Conservation (phyloP, 2,888 invertebrate species). For the Alviniconcha strummeri region DNA sequence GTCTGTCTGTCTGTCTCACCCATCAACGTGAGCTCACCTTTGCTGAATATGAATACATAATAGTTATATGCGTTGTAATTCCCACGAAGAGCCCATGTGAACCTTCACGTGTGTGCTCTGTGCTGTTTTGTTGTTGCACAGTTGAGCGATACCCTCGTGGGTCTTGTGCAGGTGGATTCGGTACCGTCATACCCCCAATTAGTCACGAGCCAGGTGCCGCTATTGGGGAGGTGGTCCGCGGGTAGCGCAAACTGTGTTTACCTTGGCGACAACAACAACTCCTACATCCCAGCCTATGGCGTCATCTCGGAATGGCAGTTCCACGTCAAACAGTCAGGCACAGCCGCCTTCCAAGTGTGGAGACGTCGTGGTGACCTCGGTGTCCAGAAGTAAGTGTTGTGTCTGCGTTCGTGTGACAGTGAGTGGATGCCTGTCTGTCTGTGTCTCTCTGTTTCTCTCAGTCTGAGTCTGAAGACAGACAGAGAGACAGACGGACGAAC, state of each 20-base stretch:
- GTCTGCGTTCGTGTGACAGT: background rate
- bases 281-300: background rate
- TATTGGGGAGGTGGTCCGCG: background rate
- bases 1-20: background rate
- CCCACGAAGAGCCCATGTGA: background rate
- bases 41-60: background rate
- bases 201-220: background rate
- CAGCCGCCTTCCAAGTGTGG: background rate
- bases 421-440: background rate
- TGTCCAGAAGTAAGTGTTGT: background rate
- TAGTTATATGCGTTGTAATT: background rate
- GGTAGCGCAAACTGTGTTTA: background rate
- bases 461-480: background rate
- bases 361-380: background rate
- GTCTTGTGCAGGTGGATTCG: background rate
- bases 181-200: background rate
- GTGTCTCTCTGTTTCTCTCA: background rate
- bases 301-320: background rate
- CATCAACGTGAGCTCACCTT: background rate
- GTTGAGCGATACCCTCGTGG: too few species aligned
- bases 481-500: too few species aligned
- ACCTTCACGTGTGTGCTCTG: background rate
- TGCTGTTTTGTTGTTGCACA: too few species aligned
- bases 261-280: background rate
- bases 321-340: background rate